Evolutionary conservation across 2,797 vertebrate species (phyloP).

Genomic region (Perodicticus potto): DNA sequence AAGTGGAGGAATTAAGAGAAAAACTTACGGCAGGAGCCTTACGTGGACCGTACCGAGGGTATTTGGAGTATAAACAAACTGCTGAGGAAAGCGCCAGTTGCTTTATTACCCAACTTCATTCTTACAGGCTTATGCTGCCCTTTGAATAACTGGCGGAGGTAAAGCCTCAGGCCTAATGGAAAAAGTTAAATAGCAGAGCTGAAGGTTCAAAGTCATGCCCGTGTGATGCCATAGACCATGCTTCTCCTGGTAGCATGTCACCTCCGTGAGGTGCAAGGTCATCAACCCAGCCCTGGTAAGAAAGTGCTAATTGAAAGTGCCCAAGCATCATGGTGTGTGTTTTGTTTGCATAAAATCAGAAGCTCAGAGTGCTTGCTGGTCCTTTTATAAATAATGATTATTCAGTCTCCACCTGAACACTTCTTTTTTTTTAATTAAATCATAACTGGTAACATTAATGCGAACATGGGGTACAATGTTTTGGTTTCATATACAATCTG

Average conservation of each 20-base stretch:
- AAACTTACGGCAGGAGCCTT: constrained; percentile 73
- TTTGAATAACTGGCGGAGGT: neutral
- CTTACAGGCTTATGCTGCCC: neutral
- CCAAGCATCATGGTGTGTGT: neutral
- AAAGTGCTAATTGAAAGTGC: neutral
- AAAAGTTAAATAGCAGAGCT: neutral
- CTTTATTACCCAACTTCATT: neutral
- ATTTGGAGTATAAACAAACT: neutral
- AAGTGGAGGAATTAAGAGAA: constrained; percentile 78
- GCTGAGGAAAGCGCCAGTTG: neutral
- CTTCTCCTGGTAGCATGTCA: neutral
- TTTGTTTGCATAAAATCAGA: constrained; percentile 3
- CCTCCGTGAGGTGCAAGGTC: neutral
- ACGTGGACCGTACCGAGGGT: neutral
- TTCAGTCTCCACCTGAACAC: neutral
- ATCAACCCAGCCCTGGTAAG: neutral
- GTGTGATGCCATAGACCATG: neutral
- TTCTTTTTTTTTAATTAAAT: too few relatives aligned
- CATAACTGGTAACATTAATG: too few relatives aligned
- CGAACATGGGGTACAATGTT: too few relatives aligned
- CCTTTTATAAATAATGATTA: neutral
- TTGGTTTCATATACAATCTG: too few relatives aligned
- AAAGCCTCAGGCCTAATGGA: neutral
- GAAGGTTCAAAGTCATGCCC: neutral
- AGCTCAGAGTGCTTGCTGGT: neutral